Conservation (phyloP, 1,140 invertebrate species). For the Pachypeltis micranthus region DNA sequence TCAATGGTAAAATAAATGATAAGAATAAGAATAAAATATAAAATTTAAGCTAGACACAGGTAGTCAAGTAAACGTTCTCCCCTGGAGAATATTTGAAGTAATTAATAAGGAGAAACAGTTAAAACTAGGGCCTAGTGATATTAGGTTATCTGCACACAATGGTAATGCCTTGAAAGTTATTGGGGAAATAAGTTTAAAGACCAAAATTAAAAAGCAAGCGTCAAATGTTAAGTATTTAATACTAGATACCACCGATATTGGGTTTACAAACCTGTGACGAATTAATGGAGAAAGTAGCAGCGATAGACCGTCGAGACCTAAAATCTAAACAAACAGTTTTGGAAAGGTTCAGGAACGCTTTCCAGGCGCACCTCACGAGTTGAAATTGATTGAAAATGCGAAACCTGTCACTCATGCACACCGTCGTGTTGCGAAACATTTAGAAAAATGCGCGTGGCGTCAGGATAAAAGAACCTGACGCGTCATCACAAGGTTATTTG, state of each 20-base stretch:
- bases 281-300: neutral
- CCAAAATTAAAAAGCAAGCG: neutral
- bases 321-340: neutral
- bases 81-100: neutral
- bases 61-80: neutral
- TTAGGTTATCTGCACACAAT: neutral
- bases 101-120: neutral
- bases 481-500: no score
- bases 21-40: no score
- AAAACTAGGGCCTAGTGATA: neutral
- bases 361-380: neutral
- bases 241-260: neutral
- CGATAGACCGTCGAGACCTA: neutral
- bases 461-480: no score
- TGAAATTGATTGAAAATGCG: neutral
- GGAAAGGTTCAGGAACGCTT: neutral
- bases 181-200: neutral
- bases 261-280: neutral
- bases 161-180: neutral
- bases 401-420: neutral
- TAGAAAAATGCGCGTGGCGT: no score
- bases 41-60: neutral
- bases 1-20: neutral
- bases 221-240: neutral
- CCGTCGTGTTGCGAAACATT: neutral